Conservation (phyloP, 2,797 vertebrate genomes). For the Centroberyx gerrardi region DNA sequence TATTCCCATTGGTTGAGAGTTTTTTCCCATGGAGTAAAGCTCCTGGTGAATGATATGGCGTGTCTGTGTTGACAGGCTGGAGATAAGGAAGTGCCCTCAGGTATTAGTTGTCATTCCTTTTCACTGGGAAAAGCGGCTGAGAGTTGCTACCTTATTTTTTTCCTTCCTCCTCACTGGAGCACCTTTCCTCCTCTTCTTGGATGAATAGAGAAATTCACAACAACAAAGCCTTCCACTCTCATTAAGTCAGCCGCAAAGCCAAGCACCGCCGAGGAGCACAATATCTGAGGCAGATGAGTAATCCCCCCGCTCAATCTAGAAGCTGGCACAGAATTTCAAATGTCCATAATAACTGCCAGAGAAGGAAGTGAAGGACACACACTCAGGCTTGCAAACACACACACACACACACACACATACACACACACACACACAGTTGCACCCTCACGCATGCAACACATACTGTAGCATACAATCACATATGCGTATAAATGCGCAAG, state of each 20-base stretch:
- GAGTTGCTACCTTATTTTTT: slow-evolving; percentile 75
- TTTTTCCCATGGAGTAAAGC: slow-evolving; percentile 82
- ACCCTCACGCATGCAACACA: background rate
- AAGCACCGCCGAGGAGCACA: slow-evolving; percentile 81
- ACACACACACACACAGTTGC: background rate
- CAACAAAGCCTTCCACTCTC: slow-evolving; percentile 89
- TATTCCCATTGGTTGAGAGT: slow-evolving; percentile 81
- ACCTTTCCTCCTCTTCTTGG: slow-evolving; percentile 83
- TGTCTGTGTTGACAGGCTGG: slow-evolving; percentile 92
- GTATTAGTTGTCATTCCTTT: slow-evolving; percentile 94
- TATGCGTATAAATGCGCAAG: background rate
- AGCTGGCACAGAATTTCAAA: slow-evolving; percentile 86
- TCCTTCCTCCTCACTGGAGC: slow-evolving; percentile 78
- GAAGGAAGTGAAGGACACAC: slow-evolving; percentile 80
- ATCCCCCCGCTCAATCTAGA: slow-evolving; percentile 84
- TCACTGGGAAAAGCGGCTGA: slow-evolving; percentile 81
- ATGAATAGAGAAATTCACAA: slow-evolving; percentile 90
- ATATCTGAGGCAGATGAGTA: slow-evolving; percentile 85
- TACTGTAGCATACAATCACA: background rate
- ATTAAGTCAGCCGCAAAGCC: slow-evolving; percentile 87
- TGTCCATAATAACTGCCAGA: slow-evolving; percentile 83
- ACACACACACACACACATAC: slow-evolving; percentile 44
- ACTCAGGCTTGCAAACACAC: slow-evolving; percentile 10
- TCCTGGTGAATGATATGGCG: slow-evolving; percentile 88
- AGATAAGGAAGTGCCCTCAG: slow-evolving; percentile 92